These are phyloP conservation scores for Steinernema hermaphroditum DNA, from an alignment of 2,888 invertebrate genomes.

Conservation along the genomic window DNA sequence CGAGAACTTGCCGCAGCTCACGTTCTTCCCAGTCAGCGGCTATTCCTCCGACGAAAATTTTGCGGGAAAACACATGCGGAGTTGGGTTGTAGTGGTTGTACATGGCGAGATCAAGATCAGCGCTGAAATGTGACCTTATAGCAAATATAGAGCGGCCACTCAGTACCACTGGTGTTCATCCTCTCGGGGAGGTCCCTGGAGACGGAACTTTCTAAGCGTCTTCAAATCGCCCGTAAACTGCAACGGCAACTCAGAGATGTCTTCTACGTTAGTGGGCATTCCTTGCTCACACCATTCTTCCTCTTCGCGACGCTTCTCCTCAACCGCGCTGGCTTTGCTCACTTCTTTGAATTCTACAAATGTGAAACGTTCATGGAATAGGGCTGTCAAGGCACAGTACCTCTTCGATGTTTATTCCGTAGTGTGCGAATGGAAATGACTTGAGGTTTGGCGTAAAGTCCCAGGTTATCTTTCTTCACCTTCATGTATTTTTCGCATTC, in stretches of 20 bases:
- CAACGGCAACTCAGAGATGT: slow-evolving; percentile 2
- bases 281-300: slow-evolving; percentile 19
- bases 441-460: background rate
- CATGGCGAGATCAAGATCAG: background rate
- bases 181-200: background rate
- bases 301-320: background rate
- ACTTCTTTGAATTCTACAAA: background rate
- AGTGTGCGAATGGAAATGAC: background rate
- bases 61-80: background rate
- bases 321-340: background rate
- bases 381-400: too few species aligned
- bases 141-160: background rate
- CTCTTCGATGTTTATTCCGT: background rate
- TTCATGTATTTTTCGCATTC: background rate
- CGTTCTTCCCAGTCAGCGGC: slow-evolving; percentile 13
- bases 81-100: slow-evolving; percentile 13
- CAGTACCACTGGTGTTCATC: slow-evolving; percentile 12
- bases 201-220: slow-evolving; percentile 3
- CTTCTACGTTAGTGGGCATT: slow-evolving; percentile 7
- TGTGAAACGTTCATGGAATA: too few species aligned
- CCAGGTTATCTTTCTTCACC: background rate
- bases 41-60: slow-evolving; percentile 1
- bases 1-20: background rate
- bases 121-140: background rate
- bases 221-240: background rate